Evolutionary conservation across 2,113 vertebrate species (phyloP), one percentile per base, ranked within the genome.

Genomic region (Colinus virginianus): DNA sequence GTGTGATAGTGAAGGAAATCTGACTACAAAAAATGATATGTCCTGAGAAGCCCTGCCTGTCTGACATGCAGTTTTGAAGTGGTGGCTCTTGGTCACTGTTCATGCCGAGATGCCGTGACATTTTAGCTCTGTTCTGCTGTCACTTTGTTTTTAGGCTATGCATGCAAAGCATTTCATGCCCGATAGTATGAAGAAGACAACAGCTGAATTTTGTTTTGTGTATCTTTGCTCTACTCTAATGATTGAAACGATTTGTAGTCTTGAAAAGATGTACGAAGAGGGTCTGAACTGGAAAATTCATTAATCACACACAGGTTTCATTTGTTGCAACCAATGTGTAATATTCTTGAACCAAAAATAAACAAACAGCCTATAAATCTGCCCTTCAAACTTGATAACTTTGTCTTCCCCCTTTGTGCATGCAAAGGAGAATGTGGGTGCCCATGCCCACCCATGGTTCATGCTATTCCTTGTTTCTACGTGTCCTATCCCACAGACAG

Each of bases 1-100:
- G 43, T 78, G 87, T 87, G 87, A 86, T 84, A 95, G 78, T 78
- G 55, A 63, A 94, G 72, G 92, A 95, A 94, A 88, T 94, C 77
- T 90, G 87, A 63, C 84, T 87, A 53, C 2, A 75, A 90, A 36
- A 76, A 6, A 3, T 2, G 23, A 2, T 76, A 36, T 91, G 64
- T 88, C 72, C 79, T 55, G 72, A 87, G 92, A 90, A 94, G 68
- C 79, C 42, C 64, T 95, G 59, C 71, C 59, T 90, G 20, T 91
- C 67, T 87, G 38, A 67, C 63, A 49, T 77, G 55, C 19, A 61
- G 13, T 32, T 94, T 79, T 77, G 53, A 79, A 93, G 18, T 26
- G n/a, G n/a, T 87, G 38, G 22, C 2, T 77, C 78, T 83, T 83
- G n/a, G 56, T 77, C 71, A 80, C 71, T 7, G 42, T 59, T 80